These are phyloP conservation scores for Rhizoglyphus robini DNA, from an alignment of 1,140 invertebrate genomes.

Conservation along the genomic window DNA sequence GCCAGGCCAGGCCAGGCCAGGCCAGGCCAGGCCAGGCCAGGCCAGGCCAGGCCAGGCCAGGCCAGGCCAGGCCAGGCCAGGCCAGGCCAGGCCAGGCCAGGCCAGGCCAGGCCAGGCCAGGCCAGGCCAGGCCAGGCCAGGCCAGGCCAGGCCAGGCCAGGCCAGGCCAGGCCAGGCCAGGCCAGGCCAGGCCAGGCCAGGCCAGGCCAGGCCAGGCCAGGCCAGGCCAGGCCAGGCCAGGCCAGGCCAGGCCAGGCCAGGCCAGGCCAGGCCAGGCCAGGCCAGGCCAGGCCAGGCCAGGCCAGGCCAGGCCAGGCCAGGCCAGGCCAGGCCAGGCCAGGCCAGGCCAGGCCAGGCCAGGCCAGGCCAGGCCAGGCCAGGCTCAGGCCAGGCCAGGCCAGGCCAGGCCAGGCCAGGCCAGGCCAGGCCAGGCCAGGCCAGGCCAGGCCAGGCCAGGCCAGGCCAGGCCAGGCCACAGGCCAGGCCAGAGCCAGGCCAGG, in stretches of 20 bases:
- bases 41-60: slow-evolving; percentile 27
- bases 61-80: slow-evolving; percentile 26
- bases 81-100: slow-evolving; percentile 27
- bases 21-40: slow-evolving; percentile 27
- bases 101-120: slow-evolving; percentile 26
- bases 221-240: slow-evolving; percentile 26
- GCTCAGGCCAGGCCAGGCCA: slow-evolving; percentile 25
- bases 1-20: slow-evolving; percentile 26
- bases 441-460: slow-evolving; percentile 27
- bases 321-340: slow-evolving; percentile 20
- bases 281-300: slow-evolving; percentile 26
- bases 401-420: slow-evolving; percentile 29
- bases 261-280: slow-evolving; percentile 27
- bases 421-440: slow-evolving; percentile 26
- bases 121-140: slow-evolving; percentile 25
- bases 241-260: slow-evolving; percentile 26
- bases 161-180: slow-evolving; percentile 25
- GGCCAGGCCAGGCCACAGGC: slow-evolving; percentile 25
- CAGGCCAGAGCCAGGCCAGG: no score
- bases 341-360: slow-evolving; percentile 25
- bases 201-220: slow-evolving; percentile 27
- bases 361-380: slow-evolving; percentile 25
- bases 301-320: slow-evolving; percentile 27
- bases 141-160: slow-evolving; percentile 21
- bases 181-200: slow-evolving; percentile 24